A percentile compares a stretch with the other conserved stretches of the same genome.
Conservation (phyloP, 2,113 vertebrate species). For the Dromiciops gliroides region DNA sequence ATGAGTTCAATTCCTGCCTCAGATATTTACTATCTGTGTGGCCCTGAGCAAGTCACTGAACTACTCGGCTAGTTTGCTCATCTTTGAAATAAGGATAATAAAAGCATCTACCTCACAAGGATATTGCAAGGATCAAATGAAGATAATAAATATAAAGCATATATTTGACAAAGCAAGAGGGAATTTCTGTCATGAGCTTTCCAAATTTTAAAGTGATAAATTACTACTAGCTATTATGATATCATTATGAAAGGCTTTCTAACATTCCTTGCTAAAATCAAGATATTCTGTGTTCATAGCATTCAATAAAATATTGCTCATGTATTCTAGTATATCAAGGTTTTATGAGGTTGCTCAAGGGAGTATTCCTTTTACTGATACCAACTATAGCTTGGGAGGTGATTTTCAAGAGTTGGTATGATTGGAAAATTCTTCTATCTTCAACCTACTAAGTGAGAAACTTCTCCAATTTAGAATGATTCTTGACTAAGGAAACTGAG, state of each 20-base stretch:
- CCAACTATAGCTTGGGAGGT: background rate
- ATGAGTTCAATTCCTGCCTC: background rate
- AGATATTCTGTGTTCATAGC: background rate
- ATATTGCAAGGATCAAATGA: background rate
- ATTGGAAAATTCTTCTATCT: background rate
- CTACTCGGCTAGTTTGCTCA: background rate
- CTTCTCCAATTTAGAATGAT: background rate
- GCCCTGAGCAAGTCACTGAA: background rate
- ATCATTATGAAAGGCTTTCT: background rate
- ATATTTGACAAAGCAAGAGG: too few species aligned
- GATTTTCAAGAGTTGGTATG: background rate
- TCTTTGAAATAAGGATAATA: background rate
- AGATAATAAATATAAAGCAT: background rate
- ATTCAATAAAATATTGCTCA: background rate
- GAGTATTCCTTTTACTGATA: background rate
- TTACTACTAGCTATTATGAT: background rate
- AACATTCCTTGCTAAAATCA: background rate
- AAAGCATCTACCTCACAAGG: background rate
- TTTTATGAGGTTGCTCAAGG: background rate
- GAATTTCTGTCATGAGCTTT: background rate
- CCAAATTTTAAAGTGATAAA: background rate
- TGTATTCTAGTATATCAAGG: background rate
- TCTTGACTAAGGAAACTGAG: background rate
- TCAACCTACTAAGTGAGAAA: background rate
- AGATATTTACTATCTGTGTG: background rate